phyloP scores from a whole-genome alignment of 2,888 invertebrate genomes.

The Eupithecia tripunctaria region DNA sequence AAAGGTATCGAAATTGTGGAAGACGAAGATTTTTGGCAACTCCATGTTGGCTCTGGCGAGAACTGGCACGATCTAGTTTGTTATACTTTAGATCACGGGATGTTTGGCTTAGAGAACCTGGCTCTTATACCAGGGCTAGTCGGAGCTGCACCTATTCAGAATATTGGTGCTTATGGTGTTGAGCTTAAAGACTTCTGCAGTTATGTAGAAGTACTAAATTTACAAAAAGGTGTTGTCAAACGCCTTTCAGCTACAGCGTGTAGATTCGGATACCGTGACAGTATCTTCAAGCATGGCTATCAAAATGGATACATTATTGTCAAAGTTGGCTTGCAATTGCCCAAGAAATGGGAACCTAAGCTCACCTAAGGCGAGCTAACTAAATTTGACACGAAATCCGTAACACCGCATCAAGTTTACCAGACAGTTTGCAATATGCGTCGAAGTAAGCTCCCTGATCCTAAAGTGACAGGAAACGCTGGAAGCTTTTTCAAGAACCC shows the following conservation, averaged over 20 bases:
- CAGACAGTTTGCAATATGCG: constrained; percentile 31
- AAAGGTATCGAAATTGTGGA: constrained; percentile 24
- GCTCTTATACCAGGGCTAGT: constrained; percentile 40
- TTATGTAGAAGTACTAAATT: constrained; percentile 35
- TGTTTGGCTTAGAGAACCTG: constrained; percentile 37
- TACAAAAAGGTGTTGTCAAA: constrained; percentile 3
- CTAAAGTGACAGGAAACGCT: constrained; percentile 34
- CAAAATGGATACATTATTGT: constrained; percentile 29
- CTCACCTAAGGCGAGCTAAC: constrained; percentile 25
- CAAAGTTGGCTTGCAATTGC: constrained; percentile 27
- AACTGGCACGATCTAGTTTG: constrained; percentile 41
- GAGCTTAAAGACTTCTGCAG: constrained; percentile 35
- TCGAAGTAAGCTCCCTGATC: constrained; percentile 36
- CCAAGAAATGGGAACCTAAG: constrained; percentile 22
- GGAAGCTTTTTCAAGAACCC: constrained; percentile 43
- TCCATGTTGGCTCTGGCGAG: constrained; percentile 35
- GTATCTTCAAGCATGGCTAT: constrained; percentile 35
- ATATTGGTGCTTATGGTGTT: constrained; percentile 41
- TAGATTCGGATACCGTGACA: constrained; percentile 36
- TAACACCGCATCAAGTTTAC: constrained; percentile 23
- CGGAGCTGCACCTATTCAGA: constrained; percentile 38
- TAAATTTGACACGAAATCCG: constrained; percentile 19
- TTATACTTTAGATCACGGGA: constrained; percentile 31
- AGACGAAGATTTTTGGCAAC: constrained; percentile 24
- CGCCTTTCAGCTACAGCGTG: constrained; percentile 26